phyloP scores from a whole-genome alignment of 92 coral and sea anemone genomes.

The Zoanthus sociatus region DNA sequence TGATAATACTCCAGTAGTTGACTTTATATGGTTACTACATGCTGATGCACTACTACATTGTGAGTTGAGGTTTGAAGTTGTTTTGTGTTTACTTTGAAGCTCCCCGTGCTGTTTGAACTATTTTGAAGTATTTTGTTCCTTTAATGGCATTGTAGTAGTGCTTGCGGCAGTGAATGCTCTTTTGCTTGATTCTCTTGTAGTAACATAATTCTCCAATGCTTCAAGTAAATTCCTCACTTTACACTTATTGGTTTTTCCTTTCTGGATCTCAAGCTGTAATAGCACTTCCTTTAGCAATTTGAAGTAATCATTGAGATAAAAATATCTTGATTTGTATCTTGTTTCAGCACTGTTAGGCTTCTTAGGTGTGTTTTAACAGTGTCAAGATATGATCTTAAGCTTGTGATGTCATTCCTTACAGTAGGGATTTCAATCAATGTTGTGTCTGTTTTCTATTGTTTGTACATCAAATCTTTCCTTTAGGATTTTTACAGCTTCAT shows the following conservation, averaged over 20 bases:
- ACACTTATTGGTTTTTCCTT: constrained; percentile 16
- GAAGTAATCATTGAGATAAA: constrained; percentile 39
- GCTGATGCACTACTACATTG: neutral
- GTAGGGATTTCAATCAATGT: neutral
- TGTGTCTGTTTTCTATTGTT: no score
- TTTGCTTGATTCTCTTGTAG: constrained; percentile 28
- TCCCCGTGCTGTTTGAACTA: neutral
- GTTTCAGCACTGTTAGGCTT: constrained; percentile 10
- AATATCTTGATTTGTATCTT: constrained; percentile 9
- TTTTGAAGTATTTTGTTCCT: neutral
- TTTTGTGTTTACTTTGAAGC: neutral
- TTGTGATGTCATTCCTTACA: constrained; percentile 13
- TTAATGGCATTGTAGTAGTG: neutral
- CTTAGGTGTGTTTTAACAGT: constrained; percentile 46
- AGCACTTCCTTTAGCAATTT: neutral
- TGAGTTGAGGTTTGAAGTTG: constrained; percentile 7
- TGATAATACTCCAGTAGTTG: constrained; percentile 20
- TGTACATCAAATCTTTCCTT: constrained; percentile 10
- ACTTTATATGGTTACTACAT: neutral
- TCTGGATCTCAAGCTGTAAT: constrained; percentile 32
- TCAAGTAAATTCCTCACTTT: neutral
- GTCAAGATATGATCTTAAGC: constrained; percentile 35
- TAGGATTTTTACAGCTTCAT: constrained; percentile 43
- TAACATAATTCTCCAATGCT: constrained; percentile 26
- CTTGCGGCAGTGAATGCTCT: constrained; percentile 6